Base-by-base conservation (phyloP, 2,113 vertebrate species). In the Thermophis baileyi region DNA sequence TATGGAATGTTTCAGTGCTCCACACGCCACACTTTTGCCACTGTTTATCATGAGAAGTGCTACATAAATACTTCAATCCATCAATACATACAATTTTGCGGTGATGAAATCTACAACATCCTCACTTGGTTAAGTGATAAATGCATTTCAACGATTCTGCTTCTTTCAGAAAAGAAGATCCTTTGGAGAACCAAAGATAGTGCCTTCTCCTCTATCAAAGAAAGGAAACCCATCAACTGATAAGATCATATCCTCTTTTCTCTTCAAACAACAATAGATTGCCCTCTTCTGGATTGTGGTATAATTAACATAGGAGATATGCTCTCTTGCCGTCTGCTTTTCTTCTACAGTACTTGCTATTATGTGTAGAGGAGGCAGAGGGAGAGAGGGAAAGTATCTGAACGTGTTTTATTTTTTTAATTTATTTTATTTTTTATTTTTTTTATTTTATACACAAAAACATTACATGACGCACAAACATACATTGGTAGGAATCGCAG, bases 221-320 rank as follows among this genome's bases (percentile, higher is more conserved):
- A 55, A 57, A 57, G 55, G 30, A 57, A 81, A 85, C 86, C 88
- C 53, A 85, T 57, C 57, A 90, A 60, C 40, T 35, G 40, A 63
- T 69, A 88, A 92, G 22, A 92, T 88, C n/a, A 87, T 50, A 60
- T 10, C 30, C 91, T 44, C 14, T 50, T 12, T 50, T 87, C n/a
- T 63, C 30, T 69, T 35, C 46, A 35, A 40, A 57, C n/a, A n/a
- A 57, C 89, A 60, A 89, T 85, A 81, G 50, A 50, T 63, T 93
- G 91, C 92, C 88, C 85, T 93, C 53, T 94, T 94, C 14, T 89
- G 91, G 95, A 81, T 86, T 9, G 0, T 63, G 81, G 18, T 89
- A 81, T 90, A 89, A 49, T 93, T 89, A 74, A 1, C 90, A 90
- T 0, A 3, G 91, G 44, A 88, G 35, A 35, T 55, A 89, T 30